phyloP scores from a whole-genome alignment of 1,140 invertebrate genomes.

The Drosophila pectinifera region DNA sequence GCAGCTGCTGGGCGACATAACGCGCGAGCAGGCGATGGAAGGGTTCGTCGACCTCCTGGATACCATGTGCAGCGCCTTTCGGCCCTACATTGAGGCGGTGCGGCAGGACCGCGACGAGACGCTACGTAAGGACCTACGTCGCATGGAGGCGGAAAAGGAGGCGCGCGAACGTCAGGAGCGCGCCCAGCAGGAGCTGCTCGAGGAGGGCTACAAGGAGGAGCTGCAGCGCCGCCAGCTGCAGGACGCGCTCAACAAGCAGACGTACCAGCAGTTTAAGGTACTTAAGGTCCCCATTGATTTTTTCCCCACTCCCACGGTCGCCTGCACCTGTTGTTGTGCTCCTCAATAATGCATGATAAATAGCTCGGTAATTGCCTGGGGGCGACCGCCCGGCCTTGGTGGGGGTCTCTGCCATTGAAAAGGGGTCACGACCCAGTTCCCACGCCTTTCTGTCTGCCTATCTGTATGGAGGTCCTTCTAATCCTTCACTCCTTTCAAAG shows the following conservation, averaged over 20 bases:
- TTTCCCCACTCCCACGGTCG: neutral
- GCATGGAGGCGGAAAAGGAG: constrained; percentile 86
- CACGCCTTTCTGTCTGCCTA: neutral
- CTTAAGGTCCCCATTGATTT: constrained; percentile 3
- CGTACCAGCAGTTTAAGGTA: constrained; percentile 94
- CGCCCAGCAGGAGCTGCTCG: constrained; percentile 87
- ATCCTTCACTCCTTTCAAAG: constrained; percentile 32
- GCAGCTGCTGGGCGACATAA: constrained; percentile 95
- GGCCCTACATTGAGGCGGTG: constrained; percentile 96
- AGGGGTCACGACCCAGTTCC: constrained; percentile 61
- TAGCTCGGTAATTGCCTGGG: constrained; percentile 4
- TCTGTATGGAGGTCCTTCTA: constrained; percentile 1
- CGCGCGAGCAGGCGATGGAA: constrained; percentile 93
- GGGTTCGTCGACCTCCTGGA: constrained; percentile 96
- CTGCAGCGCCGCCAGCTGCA: constrained; percentile 93
- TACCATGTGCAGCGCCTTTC: constrained; percentile 94
- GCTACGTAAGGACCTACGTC: constrained; percentile 77
- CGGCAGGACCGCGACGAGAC: constrained; percentile 93
- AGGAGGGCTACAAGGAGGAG: constrained; percentile 88
- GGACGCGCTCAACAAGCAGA: constrained; percentile 98
- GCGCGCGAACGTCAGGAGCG: constrained; percentile 84
- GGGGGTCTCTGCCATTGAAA: constrained; percentile 19
- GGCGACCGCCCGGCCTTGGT: neutral
- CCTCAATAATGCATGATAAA: constrained; percentile 88
- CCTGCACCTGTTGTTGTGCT: constrained; percentile 88